Base-by-base conservation (phyloP, 1,140 invertebrate genomes). In the Zaprionus capensis region DNA sequence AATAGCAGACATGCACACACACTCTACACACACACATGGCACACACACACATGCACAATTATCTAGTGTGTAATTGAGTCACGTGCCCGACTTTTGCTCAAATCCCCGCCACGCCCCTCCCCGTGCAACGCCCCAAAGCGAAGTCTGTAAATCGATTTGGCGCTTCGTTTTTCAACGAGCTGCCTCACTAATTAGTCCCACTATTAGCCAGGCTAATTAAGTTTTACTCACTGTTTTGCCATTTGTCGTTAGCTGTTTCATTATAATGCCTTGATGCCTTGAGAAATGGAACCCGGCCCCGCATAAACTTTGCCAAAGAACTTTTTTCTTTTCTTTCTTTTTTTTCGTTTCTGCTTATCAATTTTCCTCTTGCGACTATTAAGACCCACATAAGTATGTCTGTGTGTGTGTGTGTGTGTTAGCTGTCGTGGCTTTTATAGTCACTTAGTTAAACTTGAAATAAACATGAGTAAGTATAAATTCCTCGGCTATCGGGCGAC, bases 401-500 rank as follows among this genome's bases (percentile, higher is more conserved):
- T 26, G 26, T 28, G 53, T 41, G 31, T n/a, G 31, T 31, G 44
- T 36, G 71, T 15, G 24, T 17, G 41, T 46, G 41, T 58, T 2
- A 31, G 14, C 44, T 12, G 20, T 17, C 51, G 9, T 44, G 57
- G 69, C 62, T 73, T 87, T 77, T 82, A 82, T 74, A 80, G 77
- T 80, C 76, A 80, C 66, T 77, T 81, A 82, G 84, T 88, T 78
- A 74, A 87, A 86, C 84, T 87, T 66, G 83, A 87, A 87, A 87
- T 88, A 81, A 80, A 81, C 70, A 88, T 87, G 84, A 87, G 84
- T 88, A 87, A 87, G 84, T 74, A 65, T 28, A 87, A 83, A 87
- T 87, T 87, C 83, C 80, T 78, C 65, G 61, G 58, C 84, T 87
- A 87, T 87, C 83, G 51, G 71, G 73, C 68, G 62, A 51, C 66